A percentile compares a stretch with the other conserved stretches of the same genome.
These are phyloP conservation scores for Varanus komodoensis DNA, from an alignment of 2,113 vertebrate genomes.

Conservation along the genomic window DNA sequence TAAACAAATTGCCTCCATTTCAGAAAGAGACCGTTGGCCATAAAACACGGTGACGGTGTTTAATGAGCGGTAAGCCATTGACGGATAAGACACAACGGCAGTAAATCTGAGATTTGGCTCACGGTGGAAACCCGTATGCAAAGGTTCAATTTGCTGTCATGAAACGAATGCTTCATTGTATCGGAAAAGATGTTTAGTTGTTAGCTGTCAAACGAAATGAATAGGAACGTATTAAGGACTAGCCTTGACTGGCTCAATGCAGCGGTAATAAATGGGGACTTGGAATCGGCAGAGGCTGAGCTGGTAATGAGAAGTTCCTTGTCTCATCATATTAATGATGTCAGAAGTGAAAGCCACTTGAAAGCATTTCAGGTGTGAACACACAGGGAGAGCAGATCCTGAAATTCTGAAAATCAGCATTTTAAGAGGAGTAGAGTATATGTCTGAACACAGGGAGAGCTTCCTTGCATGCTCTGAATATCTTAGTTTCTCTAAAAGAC, in stretches of 20 bases:
- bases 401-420: neutral
- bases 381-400: neutral
- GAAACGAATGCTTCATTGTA: neutral
- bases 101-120: conserved; percentile 25
- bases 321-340: conserved; percentile 15
- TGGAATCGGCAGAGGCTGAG: neutral
- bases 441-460: neutral
- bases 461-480: neutral
- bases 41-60: neutral
- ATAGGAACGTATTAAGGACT: neutral
- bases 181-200: neutral
- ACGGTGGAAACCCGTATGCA: neutral
- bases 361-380: neutral
- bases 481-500: neutral
- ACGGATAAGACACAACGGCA: conserved; percentile 4
- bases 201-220: conserved; percentile 14
- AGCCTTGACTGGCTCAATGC: conserved; percentile 12
- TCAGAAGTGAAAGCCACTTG: neutral
- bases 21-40: neutral
- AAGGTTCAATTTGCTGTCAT: neutral
- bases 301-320: conserved; percentile 28
- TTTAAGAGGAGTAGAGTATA: neutral
- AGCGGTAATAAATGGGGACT: conserved; percentile 19
- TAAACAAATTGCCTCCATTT: conserved; percentile 23
- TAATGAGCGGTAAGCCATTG: neutral